Evolutionary conservation across 1,140 invertebrate species (phyloP).

Genomic region (Homalodisca vitripennis): DNA sequence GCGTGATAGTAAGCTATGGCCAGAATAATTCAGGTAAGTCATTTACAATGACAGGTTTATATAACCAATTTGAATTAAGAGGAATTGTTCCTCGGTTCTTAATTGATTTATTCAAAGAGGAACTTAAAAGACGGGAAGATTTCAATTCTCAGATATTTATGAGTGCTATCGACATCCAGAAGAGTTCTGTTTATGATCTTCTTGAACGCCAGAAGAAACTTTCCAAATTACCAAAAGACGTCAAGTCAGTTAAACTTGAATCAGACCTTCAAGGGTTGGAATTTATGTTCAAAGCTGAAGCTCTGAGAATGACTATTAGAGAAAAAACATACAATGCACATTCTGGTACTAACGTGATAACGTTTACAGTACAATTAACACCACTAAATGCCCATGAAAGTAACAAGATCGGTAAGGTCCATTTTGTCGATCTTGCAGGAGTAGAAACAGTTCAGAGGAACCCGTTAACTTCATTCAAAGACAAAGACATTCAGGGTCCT

Average conservation of each 20-base stretch:
- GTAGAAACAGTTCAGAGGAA: constrained; percentile 1
- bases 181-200: neutral
- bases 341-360: constrained; percentile 4
- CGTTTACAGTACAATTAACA: neutral
- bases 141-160: neutral
- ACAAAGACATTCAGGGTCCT: neutral
- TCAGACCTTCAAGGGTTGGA: neutral
- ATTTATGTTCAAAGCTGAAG: constrained; percentile 11
- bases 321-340: neutral
- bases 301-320: neutral
- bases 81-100: constrained; percentile 7
- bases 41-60: neutral
- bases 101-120: neutral
- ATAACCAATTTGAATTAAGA: constrained; percentile 3
- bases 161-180: constrained; percentile 4
- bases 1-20: neutral
- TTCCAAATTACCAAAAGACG: neutral
- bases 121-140: neutral
- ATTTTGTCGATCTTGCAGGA: constrained; percentile 17
- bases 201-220: neutral
- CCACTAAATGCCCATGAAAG: neutral
- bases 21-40: constrained; percentile 7
- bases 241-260: neutral
- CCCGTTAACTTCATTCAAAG: constrained; percentile 3
- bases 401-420: neutral